Evolutionary conservation across 2,888 invertebrate species (phyloP).

Genomic region (Acrocera orbiculus): DNA sequence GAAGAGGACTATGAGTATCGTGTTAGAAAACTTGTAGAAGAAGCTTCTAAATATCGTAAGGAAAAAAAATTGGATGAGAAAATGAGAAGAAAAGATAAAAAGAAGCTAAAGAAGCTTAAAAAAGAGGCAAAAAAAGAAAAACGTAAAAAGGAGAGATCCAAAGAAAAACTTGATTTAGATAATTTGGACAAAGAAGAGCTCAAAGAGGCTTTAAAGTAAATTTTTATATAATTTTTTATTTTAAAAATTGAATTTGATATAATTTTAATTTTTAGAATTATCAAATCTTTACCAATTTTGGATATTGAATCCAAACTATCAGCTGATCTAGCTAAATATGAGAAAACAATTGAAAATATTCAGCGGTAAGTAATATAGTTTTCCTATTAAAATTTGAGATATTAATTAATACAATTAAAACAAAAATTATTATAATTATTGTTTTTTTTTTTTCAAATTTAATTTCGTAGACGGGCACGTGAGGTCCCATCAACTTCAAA

Average conservation of each 20-base stretch:
- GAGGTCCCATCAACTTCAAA: conserved; percentile 5
- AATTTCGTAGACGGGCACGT: conserved; percentile 1
- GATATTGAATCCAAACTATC: conserved; percentile 28
- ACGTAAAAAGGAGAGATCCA: conserved; percentile 48
- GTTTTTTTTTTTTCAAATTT: neutral
- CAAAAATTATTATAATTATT: too few species aligned
- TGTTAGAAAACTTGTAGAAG: conserved; percentile 70
- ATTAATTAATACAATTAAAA: too few species aligned
- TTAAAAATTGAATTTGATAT: neutral
- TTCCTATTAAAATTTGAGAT: too few species aligned
- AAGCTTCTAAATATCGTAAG: conserved; percentile 62
- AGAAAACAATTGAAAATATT: conserved; percentile 21
- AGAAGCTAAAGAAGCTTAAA: conserved; percentile 33
- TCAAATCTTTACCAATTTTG: conserved; percentile 53
- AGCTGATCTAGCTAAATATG: conserved; percentile 20
- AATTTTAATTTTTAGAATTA: conserved; percentile 31
- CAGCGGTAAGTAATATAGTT: neutral
- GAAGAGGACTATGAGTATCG: conserved; percentile 75
- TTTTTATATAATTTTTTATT: conserved; percentile 6
- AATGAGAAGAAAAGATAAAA: conserved; percentile 36
- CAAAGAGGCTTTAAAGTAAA: conserved; percentile 48
- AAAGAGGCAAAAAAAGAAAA: conserved; percentile 29
- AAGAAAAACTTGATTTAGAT: conserved; percentile 40
- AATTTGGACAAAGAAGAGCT: conserved; percentile 45
- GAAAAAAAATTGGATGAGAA: conserved; percentile 39